Evolutionary conservation across 2,797 vertebrate species (phyloP).

Genomic region (Thaleichthys pacificus): DNA sequence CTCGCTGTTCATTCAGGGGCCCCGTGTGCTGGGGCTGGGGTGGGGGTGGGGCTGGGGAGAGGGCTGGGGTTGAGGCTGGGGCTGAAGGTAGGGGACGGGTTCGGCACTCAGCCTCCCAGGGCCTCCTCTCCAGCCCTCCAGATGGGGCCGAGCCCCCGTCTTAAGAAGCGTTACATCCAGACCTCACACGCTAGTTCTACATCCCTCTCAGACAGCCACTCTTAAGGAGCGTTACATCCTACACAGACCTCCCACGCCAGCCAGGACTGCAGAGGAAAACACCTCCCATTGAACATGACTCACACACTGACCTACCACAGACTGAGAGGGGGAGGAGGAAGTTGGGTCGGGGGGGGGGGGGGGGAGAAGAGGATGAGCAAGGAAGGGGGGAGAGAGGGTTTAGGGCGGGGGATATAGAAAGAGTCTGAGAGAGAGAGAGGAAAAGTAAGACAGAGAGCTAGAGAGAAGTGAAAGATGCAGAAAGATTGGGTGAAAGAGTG

Average conservation of each 20-base stretch:
- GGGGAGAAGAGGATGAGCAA: neutral
- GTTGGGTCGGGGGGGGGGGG: conserved; percentile 22
- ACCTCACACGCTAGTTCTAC: neutral
- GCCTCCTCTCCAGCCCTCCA: neutral
- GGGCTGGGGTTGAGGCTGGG: no score
- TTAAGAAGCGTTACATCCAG: neutral
- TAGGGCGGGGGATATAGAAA: conserved; percentile 41
- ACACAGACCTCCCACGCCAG: conserved; percentile 29
- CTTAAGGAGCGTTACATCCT: conserved; percentile 35
- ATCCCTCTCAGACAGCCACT: neutral
- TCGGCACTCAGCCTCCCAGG: neutral
- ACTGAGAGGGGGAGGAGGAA: conserved; percentile 35
- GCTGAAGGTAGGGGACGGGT: no score
- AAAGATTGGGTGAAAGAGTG: neutral
- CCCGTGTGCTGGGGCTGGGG: neutral
- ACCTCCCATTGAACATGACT: conserved; percentile 46
- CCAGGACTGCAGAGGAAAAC: conserved; percentile 54
- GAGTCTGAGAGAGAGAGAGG: conserved; percentile 53
- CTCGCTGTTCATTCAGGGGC: conserved; percentile 10
- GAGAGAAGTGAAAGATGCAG: neutral
- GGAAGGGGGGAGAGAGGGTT: conserved; percentile 16
- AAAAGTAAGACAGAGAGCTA: conserved; percentile 15
- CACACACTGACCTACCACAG: conserved; percentile 60
- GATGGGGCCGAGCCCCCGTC: conserved; percentile 26
- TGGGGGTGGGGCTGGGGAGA: no score